Percentiles rank a stretch among this genome's conserved stretches.
Conservation (phyloP, 2,888 invertebrate species). For the Diabrotica balteata region DNA sequence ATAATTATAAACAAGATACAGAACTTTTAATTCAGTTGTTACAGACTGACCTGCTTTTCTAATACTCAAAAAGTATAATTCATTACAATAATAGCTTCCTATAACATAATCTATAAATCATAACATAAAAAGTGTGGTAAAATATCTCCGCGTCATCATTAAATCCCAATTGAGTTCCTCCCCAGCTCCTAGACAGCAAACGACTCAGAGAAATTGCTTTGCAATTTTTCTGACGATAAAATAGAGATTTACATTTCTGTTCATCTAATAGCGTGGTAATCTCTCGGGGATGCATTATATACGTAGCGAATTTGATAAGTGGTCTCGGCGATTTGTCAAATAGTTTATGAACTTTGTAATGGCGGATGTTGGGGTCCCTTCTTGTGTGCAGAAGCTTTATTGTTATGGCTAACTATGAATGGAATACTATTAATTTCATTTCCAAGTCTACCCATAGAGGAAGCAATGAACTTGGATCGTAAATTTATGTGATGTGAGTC, state of each 20-base stretch:
- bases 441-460: constrained; percentile 5
- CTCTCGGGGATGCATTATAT: constrained; percentile 7
- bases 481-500: background rate
- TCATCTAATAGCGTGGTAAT: constrained; percentile 8
- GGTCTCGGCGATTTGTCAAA: constrained; percentile 6
- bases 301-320: constrained; percentile 2
- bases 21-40: no score
- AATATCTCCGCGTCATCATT: background rate
- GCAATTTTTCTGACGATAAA: constrained; percentile 15
- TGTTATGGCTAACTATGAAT: constrained; percentile 3
- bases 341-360: background rate
- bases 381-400: constrained; percentile 6
- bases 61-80: no score
- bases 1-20: no score
- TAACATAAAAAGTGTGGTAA: no score
- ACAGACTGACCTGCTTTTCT: no score
- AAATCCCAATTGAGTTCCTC: background rate
- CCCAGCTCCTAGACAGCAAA: background rate
- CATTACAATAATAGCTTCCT: no score
- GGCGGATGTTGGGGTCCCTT: background rate
- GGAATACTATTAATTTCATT: constrained; percentile 15
- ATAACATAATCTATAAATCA: no score
- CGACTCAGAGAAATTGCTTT: constrained; percentile 15
- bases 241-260: constrained; percentile 6
- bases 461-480: background rate